These are phyloP conservation scores for Ceriagrion tenellum DNA, from an alignment of 2,888 invertebrate genomes.

Conservation along the genomic window DNA sequence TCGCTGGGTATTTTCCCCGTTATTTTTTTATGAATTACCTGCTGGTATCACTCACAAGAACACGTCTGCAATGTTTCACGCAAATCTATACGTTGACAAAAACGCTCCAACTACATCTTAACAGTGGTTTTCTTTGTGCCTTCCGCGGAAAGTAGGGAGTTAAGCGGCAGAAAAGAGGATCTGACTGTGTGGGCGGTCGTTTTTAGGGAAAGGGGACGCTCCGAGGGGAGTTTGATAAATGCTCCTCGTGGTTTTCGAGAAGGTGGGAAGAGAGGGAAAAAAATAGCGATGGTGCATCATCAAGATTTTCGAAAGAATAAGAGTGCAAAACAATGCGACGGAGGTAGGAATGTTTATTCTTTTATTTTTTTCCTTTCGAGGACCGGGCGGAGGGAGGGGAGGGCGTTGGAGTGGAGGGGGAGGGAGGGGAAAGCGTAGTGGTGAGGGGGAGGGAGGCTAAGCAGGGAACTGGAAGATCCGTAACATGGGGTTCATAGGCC, in stretches of 20 bases:
- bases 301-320: slow-evolving; percentile 39
- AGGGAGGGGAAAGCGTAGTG: background rate
- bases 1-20: no score
- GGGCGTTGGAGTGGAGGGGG: background rate
- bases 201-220: background rate
- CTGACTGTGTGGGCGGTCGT: background rate
- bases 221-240: background rate
- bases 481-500: slow-evolving; percentile 34
- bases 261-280: background rate
- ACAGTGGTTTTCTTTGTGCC: background rate
- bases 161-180: background rate
- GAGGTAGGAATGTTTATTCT: background rate
- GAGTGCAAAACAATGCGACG: slow-evolving; percentile 9
- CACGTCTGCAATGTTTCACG: no score
- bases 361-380: background rate
- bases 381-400: background rate
- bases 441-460: background rate
- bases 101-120: no score
- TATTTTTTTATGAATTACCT: no score
- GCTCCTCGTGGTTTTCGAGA: background rate
- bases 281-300: slow-evolving; percentile 10
- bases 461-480: background rate
- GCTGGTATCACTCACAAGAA: no score
- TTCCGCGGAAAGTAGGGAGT: background rate
- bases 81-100: no score